Conservation (phyloP, 2,888 invertebrate species). For the Geophilus truncorum region DNA sequence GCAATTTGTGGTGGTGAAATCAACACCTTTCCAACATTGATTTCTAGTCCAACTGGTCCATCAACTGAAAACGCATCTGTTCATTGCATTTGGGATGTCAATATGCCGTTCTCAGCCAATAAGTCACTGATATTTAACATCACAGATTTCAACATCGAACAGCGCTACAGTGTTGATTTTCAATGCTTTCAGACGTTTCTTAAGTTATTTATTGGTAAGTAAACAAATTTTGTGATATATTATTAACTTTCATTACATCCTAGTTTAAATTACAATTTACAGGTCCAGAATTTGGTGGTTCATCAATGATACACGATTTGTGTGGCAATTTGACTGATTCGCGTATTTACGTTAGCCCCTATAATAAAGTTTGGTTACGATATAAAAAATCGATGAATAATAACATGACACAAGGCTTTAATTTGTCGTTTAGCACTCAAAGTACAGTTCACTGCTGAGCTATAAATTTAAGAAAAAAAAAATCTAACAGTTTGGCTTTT, state of each 20-base stretch:
- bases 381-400: background rate
- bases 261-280: too few species aligned
- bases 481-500: background rate
- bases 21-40: slow-evolving; percentile 35
- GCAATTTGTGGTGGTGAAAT: slow-evolving; percentile 43
- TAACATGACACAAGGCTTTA: background rate
- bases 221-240: too few species aligned
- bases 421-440: background rate
- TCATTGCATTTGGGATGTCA: slow-evolving; percentile 34
- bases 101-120: background rate
- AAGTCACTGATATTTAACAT: background rate
- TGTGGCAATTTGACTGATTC: slow-evolving; percentile 35
- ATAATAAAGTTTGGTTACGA: background rate
- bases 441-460: too few species aligned
- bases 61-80: too few species aligned
- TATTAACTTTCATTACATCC: too few species aligned
- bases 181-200: background rate
- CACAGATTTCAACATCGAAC: background rate
- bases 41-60: too few species aligned
- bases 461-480: too few species aligned
- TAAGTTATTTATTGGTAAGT: background rate
- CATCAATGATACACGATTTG: too few species aligned
- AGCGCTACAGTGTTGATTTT: background rate
- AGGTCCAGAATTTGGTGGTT: too few species aligned
- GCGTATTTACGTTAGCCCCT: background rate